Percentiles rank a stretch among this genome's conserved stretches.
These are phyloP conservation scores for Spea multiplicata DNA, from an alignment of 2,113 vertebrate species.

Conservation along the genomic window DNA sequence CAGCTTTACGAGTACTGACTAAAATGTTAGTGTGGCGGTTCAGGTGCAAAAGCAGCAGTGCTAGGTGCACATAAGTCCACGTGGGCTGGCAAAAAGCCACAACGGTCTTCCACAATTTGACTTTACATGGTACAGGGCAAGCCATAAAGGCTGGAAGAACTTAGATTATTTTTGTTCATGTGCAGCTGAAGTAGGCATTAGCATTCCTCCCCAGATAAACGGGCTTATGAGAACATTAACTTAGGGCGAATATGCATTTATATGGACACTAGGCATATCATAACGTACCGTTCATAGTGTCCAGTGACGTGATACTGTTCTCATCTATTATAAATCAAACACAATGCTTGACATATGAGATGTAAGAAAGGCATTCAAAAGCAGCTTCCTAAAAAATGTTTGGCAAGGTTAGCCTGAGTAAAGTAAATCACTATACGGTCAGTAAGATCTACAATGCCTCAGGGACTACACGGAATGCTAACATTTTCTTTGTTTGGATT, in stretches of 20 bases:
- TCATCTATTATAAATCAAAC: neutral
- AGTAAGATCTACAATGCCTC: no score
- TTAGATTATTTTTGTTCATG: conserved; percentile 8
- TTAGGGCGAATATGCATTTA: neutral
- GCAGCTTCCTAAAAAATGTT: neutral
- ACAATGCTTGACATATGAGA: neutral
- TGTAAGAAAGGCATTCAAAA: neutral
- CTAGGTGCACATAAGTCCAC: conserved; percentile 1
- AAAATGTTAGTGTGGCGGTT: conserved; percentile 30
- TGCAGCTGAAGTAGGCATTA: neutral
- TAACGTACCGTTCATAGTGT: neutral
- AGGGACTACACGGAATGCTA: no score
- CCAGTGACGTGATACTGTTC: neutral
- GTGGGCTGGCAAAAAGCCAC: neutral
- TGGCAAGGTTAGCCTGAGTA: no score
- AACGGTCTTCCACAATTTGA: no score
- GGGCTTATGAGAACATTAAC: neutral
- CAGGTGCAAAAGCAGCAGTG: neutral
- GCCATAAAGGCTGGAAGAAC: conserved; percentile 24
- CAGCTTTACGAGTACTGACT: conserved; percentile 40
- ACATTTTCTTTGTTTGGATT: no score
- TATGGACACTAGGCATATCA: neutral
- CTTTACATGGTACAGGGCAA: conserved; percentile 8
- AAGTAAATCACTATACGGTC: no score
- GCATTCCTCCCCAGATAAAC: neutral